phyloP scores from a whole-genome alignment of 1,140 invertebrate genomes.

The Colletes gigas region DNA sequence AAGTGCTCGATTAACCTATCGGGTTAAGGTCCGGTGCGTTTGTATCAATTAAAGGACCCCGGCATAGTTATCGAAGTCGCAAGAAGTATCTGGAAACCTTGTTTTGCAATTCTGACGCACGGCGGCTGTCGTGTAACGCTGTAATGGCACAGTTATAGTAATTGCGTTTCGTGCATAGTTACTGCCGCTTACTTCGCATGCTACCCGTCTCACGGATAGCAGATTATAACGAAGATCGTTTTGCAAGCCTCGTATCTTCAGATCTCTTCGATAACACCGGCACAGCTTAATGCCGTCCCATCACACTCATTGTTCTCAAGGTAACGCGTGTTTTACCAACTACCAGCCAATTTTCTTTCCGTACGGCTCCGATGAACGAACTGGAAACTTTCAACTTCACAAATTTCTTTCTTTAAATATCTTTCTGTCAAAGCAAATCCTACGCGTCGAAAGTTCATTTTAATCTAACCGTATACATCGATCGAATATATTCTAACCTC shows the following conservation, averaged over 20 bases:
- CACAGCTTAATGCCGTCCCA: slow-evolving; percentile 1
- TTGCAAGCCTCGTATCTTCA: slow-evolving; percentile 44
- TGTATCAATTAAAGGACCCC: neutral
- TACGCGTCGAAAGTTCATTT: too few species aligned
- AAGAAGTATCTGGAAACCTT: slow-evolving; percentile 8
- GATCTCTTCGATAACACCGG: slow-evolving; percentile 24
- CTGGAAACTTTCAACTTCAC: neutral
- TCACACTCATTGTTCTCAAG: slow-evolving; percentile 28
- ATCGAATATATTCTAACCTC: too few species aligned
- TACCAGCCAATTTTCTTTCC: slow-evolving; percentile 10
- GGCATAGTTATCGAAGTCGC: neutral
- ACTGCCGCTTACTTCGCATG: slow-evolving; percentile 38
- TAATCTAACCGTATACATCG: too few species aligned
- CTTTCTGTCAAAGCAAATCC: too few species aligned
- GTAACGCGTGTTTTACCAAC: slow-evolving; percentile 31
- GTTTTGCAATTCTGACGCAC: slow-evolving; percentile 30
- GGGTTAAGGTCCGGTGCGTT: neutral
- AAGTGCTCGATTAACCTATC: neutral
- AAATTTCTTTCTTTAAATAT: too few species aligned
- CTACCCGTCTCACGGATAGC: slow-evolving; percentile 31
- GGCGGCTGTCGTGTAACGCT: neutral
- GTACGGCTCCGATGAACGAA: neutral
- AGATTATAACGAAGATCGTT: slow-evolving; percentile 51
- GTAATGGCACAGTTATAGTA: slow-evolving; percentile 42
- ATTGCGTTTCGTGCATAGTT: slow-evolving; percentile 48